Base-by-base conservation (phyloP, 1,140 invertebrate species). In the Potamilus streckersoni region DNA sequence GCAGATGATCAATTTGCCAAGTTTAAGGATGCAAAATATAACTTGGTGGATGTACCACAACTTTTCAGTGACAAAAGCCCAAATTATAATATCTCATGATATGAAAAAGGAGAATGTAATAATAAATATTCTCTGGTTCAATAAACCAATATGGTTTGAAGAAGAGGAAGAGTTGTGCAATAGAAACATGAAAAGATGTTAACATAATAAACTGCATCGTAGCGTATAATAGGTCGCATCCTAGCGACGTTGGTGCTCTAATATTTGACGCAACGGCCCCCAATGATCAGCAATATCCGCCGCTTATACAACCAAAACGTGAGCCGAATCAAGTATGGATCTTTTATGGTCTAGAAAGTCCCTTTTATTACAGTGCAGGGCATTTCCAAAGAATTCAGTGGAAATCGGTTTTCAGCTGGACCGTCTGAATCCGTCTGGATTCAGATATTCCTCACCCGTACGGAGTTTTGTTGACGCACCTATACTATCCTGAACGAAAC, bases 271-370 rank as follows among this genome's bases (percentile, higher is more conserved):
- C 56, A 20, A 19, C 65, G 8, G 27, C 38, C 0, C 2, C 14
- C 27, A 55, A 1, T 38, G 2, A 12, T 8, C 11, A 6, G 11
- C 38, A 61, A 14, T 15, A 31, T 17, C 75, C 70, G 2, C 75
- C 70, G 20, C 59, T 77, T 67, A 14, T 27, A 1, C 13, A 23
- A 58, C 27, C 61, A 23, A 16, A 68, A n/a, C 38, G 75, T 13
- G 63, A 77, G 63, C 70, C 70, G 0, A 60, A 77, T 61, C 75
- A 77, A 62, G 75, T 66, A 19, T 77, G 75, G 75, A 63, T 77
- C 57, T 77, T 77, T 69, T 77, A 68, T 27, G 63, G 65, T 4
- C 27, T 77, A 2, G 75, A 73, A 67, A 67, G 62, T 55, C 70
- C 75, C 0, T 20, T 31, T 66, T 23, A 31, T 31, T 27, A 11